Base-by-base conservation (phyloP, 1,140 invertebrate species). In the Cephus cinctus region DNA sequence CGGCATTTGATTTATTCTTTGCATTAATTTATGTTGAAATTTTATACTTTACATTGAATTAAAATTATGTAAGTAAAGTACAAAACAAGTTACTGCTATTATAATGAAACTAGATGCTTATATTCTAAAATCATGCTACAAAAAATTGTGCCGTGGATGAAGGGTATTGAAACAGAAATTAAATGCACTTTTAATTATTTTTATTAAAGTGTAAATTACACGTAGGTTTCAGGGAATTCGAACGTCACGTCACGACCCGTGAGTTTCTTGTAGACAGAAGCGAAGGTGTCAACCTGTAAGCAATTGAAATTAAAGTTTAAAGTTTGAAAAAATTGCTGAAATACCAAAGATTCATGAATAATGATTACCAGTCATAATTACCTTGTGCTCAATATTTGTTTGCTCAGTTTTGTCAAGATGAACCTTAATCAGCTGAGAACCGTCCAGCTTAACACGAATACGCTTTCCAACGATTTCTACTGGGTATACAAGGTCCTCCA, bases 381-480 rank as follows among this genome's bases (percentile, higher is more conserved):
- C 94, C 86, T 99, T 99, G 74, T 99, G 96, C 82, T 99, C 97
- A 78, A 99, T 96, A 63, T 95, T 98, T 43, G 96, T 98, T 78
- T 98, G 95, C 73, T 98, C 95, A 73, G 88, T 93, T 78, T 98
- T 98, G 76, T 99, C 98, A 54, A 99, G 80, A 78, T 99, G 97
- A 59, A 99, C 95, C 81, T 99, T 99, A 62, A 97, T 95, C 18
- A 99, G 78, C 59, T 96, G 87, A 30, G 92, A 92, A 22, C 96
- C 96, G 77, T 99, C 96, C 41, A 98, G 78, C 73, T 94, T 96
- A 34, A 98, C 86, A 61, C 96, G 84, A 64, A 96, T 98, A 52
- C 98, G 84, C 78, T 98, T 98, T 65, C 98, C 98, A 46, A 99
- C 96, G 68, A 99, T 98, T 82, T 99, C 98, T 47, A 98, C 96